Percentiles rank a stretch among this genome's conserved stretches.
Evolutionary conservation across 2,797 vertebrate species (phyloP).

Genomic region (Neopelma chrysocephalum): DNA sequence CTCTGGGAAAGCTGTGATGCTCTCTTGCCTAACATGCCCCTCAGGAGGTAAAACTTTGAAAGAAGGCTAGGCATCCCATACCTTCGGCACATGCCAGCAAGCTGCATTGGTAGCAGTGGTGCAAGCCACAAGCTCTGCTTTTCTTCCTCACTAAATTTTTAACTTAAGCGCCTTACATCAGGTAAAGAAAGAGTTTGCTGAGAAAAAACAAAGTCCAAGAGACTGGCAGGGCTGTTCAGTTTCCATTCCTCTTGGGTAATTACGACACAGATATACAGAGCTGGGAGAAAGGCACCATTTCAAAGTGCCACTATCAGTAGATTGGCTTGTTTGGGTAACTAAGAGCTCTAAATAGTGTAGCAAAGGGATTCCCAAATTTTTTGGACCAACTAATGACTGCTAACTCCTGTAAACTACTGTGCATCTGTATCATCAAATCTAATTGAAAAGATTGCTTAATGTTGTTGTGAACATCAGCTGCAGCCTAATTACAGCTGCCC

Average conservation of each 20-base stretch:
- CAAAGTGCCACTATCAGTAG: not conserved
- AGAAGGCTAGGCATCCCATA: not conserved
- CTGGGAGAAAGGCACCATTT: not conserved
- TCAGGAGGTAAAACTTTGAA: not conserved
- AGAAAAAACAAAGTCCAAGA: not conserved
- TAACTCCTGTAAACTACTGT: not conserved
- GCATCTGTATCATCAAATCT: not conserved
- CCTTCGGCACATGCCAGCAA: not conserved
- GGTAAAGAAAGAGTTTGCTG: not conserved
- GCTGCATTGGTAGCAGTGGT: not conserved
- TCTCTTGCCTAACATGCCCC: not conserved
- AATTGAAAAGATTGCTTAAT: not conserved
- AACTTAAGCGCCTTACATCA: not conserved
- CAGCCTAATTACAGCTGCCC: not conserved
- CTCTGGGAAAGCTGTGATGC: not conserved
- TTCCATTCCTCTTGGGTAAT: not conserved
- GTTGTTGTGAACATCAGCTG: not conserved
- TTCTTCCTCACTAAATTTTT: not conserved
- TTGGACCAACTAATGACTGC: not conserved
- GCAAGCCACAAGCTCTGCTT: not conserved
- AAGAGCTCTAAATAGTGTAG: not conserved
- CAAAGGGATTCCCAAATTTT: not conserved
- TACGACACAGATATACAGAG: accelerated
- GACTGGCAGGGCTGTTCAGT: not conserved
- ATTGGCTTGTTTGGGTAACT: not conserved